These are phyloP conservation scores for Phrynocephalus forsythii DNA, from an alignment of 2,797 vertebrate genomes.

Conservation along the genomic window DNA sequence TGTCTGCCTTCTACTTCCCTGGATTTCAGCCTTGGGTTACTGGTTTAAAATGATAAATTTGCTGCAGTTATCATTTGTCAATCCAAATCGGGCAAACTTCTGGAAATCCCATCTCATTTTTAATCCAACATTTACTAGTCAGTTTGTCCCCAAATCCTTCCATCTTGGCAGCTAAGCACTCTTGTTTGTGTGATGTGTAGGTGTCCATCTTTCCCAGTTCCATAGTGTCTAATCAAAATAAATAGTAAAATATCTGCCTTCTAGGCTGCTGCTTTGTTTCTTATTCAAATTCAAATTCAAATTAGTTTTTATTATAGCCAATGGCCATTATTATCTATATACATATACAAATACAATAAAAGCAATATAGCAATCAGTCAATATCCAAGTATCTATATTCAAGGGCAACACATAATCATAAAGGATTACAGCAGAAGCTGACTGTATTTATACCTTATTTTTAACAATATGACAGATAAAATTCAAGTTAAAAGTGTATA, in stretches of 20 bases:
- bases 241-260: slow-evolving; percentile 54
- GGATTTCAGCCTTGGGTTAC: slow-evolving; percentile 52
- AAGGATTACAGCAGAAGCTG: no score
- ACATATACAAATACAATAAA: no score
- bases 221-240: slow-evolving; percentile 42
- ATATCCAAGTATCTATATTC: no score
- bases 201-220: neutral
- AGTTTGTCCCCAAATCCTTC: slow-evolving; percentile 43
- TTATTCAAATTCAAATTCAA: neutral
- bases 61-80: slow-evolving; percentile 42
- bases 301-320: no score
- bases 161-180: slow-evolving; percentile 52
- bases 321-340: no score
- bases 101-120: neutral
- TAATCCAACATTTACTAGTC: slow-evolving; percentile 44
- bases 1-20: slow-evolving; percentile 31
- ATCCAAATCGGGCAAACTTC: slow-evolving; percentile 49
- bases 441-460: no score
- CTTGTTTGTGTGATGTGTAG: slow-evolving; percentile 8
- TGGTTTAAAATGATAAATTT: slow-evolving; percentile 52
- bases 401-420: no score
- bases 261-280: slow-evolving; percentile 40
- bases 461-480: no score
- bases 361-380: no score
- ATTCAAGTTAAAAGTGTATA: no score